Base-by-base conservation (phyloP, 2,113 vertebrate genomes). In the Aphyosemion australe region DNA sequence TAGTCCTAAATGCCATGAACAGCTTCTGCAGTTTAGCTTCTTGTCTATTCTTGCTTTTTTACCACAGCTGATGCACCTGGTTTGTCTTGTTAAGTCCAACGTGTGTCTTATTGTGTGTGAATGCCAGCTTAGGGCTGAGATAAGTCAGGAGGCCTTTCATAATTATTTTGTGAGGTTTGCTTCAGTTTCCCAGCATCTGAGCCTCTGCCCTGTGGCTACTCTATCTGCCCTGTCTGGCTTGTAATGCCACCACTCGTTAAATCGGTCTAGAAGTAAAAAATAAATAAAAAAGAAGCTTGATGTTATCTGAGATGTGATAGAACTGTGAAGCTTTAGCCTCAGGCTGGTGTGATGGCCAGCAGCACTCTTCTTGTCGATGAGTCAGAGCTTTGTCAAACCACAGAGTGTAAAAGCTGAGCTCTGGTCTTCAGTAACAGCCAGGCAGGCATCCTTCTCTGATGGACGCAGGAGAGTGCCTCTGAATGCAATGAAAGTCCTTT, bases 401-500 rank as follows among this genome's bases (percentile, higher is more conserved):
- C 70, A 26, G 61, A 56, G 66, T 42, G 60, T 42, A 56, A 69
- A 65, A 71, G 68, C 49, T 18, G 43, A 72, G 72, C 50, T 45
- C 60, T 65, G 69, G 57, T 48, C 74, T 76, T 55, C 62, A 69
- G 47, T 65, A 70, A 65, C 55, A 50, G 80, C 61, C 71, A 66
- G 59, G 41, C 65, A 61, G 58, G 61, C 80, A 83, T 83, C 26
- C 26, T 26, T 26, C 26, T 26, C 26, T 74, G 82, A 87, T 83
- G 64, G 66, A 65, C 47, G 42, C 55, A 52, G 64, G 54, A 80
- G 68, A 84, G 83, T 77, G 85, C 62, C 73, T 84, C 48, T 72
- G 52, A 83, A 69, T 69, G 63, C 63, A 74, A 63, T 87, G 69
- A 83, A 82, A 81, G 79, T 63, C 77, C 73, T 76, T 80, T 80